Evolutionary conservation across 2,888 invertebrate species (phyloP).

Genomic region (Andricus quercusramuli): DNA sequence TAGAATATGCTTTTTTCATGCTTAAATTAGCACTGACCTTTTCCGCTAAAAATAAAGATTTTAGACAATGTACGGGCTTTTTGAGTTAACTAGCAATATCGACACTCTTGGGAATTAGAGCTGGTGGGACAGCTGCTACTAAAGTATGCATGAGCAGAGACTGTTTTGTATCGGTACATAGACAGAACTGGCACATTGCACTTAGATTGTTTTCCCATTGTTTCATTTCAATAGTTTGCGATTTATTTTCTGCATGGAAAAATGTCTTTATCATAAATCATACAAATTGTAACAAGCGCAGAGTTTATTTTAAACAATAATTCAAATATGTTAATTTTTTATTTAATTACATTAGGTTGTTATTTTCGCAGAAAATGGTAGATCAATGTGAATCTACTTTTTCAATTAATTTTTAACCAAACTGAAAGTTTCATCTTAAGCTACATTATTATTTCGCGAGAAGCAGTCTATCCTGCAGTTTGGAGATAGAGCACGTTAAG

Average conservation of each 20-base stretch:
- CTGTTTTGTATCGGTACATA: slow-evolving; percentile 70
- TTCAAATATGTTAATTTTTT: too few relatives aligned
- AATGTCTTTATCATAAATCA: background rate
- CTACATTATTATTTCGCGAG: slow-evolving; percentile 53
- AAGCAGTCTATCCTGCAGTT: slow-evolving; percentile 50
- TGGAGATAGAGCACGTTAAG: slow-evolving; percentile 57
- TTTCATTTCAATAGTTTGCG: slow-evolving; percentile 44
- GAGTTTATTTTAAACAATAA: too few relatives aligned
- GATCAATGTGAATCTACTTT: too few relatives aligned
- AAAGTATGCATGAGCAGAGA: slow-evolving; percentile 75
- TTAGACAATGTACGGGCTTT: background rate
- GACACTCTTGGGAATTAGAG: slow-evolving; percentile 76
- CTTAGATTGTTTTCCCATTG: slow-evolving; percentile 57
- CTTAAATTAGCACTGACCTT: background rate
- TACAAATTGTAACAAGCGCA: too few relatives aligned
- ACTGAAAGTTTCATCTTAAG: slow-evolving; percentile 46
- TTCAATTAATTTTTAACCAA: slow-evolving; percentile 10
- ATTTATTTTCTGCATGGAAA: background rate
- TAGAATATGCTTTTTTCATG: background rate
- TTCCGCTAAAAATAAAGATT: background rate
- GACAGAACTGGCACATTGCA: slow-evolving; percentile 57
- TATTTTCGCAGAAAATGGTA: too few relatives aligned
- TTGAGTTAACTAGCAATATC: slow-evolving; percentile 56
- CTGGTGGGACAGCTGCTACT: slow-evolving; percentile 72
- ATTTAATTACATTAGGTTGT: too few relatives aligned